Conservation (phyloP, 2,888 invertebrate species). For the Brachypalpus laphriformis region DNA sequence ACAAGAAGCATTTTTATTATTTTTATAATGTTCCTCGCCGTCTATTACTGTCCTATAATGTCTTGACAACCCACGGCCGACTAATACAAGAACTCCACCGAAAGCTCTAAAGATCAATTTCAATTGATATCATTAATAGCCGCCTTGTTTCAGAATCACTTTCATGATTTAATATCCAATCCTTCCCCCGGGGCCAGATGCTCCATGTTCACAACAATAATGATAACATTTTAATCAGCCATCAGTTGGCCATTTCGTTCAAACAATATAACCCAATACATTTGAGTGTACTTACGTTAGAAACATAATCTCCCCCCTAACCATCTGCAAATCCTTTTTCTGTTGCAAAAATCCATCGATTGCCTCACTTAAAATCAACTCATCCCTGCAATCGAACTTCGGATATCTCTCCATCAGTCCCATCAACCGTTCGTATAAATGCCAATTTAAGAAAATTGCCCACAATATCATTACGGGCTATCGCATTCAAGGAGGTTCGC, state of each 20-base stretch:
- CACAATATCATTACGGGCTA: constrained; percentile 70
- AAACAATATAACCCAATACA: constrained; percentile 28
- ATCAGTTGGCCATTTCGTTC: constrained; percentile 30
- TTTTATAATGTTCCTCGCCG: neutral
- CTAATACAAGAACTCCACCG: neutral
- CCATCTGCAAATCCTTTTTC: constrained; percentile 40
- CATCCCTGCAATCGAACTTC: constrained; percentile 42
- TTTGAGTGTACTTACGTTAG: constrained; percentile 20
- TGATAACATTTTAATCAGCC: constrained; percentile 38
- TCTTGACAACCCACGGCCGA: neutral
- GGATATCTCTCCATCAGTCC: constrained; percentile 46
- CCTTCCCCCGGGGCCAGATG: neutral
- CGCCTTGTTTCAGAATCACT: neutral
- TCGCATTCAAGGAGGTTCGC: constrained; percentile 51
- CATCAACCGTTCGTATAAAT: constrained; percentile 58
- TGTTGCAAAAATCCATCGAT: constrained; percentile 37
- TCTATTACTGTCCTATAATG: neutral
- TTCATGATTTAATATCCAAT: neutral
- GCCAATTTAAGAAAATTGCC: constrained; percentile 71
- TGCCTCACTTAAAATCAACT: constrained; percentile 65
- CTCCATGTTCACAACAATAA: constrained; percentile 12
- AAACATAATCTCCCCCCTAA: constrained; percentile 7
- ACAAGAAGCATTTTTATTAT: neutral
- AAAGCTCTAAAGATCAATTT: neutral
- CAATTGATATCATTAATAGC: neutral